phyloP scores from a whole-genome alignment of 2,888 invertebrate genomes.

The Lampropteryx suffumata region DNA sequence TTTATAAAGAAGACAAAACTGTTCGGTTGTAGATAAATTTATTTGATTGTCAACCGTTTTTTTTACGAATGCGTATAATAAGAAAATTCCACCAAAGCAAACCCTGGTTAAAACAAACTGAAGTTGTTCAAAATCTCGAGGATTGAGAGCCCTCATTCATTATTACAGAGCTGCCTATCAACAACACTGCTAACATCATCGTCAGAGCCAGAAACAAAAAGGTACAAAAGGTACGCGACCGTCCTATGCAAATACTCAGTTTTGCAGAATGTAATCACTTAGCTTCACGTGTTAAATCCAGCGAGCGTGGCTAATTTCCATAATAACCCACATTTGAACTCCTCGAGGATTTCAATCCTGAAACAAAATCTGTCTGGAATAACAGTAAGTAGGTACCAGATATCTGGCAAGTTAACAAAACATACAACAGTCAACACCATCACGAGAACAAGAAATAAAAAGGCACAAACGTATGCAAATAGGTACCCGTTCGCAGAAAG shows the following conservation, averaged over 20 bases:
- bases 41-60: too few relatives aligned
- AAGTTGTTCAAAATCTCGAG: neutral
- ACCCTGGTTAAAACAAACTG: too few relatives aligned
- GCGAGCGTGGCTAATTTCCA: conserved; percentile 69
- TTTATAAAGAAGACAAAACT: too few relatives aligned
- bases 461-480: conserved; percentile 42
- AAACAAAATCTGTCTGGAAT: neutral
- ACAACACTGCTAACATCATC: neutral
- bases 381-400: neutral
- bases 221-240: conserved; percentile 4
- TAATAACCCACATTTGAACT: neutral
- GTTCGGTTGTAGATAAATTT: too few relatives aligned
- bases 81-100: too few relatives aligned
- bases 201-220: conserved; percentile 8
- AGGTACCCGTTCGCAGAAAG: conserved; percentile 52
- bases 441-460: conserved; percentile 11
- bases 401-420: neutral
- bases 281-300: conserved; percentile 64
- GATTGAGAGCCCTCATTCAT: neutral
- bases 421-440: neutral
- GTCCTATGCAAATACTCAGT: conserved; percentile 49
- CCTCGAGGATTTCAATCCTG: neutral
- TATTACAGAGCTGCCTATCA: too few relatives aligned
- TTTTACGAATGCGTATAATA: too few relatives aligned
- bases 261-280: conserved; percentile 63